Evolutionary conservation across 1,140 invertebrate species (phyloP), one percentile per base, ranked within the genome.

Genomic region (Pemphigus obesinymphae): DNA sequence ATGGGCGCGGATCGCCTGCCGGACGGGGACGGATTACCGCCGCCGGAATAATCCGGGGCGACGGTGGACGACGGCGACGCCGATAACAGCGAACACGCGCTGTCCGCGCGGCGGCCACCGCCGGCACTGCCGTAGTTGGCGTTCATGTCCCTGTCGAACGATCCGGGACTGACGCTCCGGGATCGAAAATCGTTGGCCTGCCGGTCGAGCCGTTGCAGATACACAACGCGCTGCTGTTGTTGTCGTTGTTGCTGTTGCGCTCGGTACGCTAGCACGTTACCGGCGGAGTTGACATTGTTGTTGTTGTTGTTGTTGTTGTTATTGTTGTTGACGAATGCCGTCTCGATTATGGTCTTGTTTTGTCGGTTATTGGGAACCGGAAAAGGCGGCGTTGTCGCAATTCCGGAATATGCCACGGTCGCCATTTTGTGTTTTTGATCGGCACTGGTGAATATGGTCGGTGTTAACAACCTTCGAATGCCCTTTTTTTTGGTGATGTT

Each of bases 131-230:
- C 43, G 20, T 50, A 82, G 40, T 48, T 53, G 66, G 76, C 73
- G n/a, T 82, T 55, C 4, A 37, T 48, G 17, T 75, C 72, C n/a
- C 48, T 43, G 8, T 50, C 53, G 34, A 45, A 53, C n/a, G 81
- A 72, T 29, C 75, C 81, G 17, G 83, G 83, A 48, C 83, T 84
- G 17, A 84, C 83, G 48, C 83, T 84, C 34, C 83, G 81, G 1
- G 83, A 84, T 26, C 83, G 80, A 15, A 66, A 58, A 31, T 53
- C 78, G 76, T 45, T 43, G 6, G 23, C 23, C 23, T 45, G 40
- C 2, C 68, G 40, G 13, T 70, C 26, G 0, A 8, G 11, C 11
- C n/a, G 34, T 26, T 43, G 66, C 40, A 43, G 0, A 2, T 31
- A 73, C 0, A 20, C 43, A 48, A 48, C 45, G 8, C 43, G 43